Evolutionary conservation across 2,113 vertebrate genomes (phyloP).

Genomic region (Vulpes lagopus): DNA sequence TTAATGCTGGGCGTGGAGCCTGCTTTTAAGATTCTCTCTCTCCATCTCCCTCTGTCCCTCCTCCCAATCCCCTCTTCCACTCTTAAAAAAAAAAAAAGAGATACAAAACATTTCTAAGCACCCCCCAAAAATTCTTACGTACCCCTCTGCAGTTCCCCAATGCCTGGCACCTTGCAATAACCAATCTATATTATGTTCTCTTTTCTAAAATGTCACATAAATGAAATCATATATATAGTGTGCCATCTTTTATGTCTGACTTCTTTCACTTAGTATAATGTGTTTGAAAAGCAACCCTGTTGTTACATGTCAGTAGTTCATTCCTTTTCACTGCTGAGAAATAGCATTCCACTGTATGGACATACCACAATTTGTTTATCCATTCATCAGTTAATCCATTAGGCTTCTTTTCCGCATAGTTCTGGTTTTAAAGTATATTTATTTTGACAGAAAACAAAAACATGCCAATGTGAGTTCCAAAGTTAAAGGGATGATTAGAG

Average conservation of each 20-base stretch:
- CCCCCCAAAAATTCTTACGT: background rate
- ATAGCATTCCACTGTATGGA: background rate
- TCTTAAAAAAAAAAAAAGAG: too few relatives aligned
- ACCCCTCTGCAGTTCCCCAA: background rate
- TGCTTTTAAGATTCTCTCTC: background rate
- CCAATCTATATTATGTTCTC: background rate
- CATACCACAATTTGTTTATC: slow-evolving; percentile 8
- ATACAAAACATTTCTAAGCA: slow-evolving; percentile 37
- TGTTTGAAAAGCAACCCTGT: background rate
- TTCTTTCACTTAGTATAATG: slow-evolving; percentile 35
- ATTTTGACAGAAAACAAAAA: slow-evolving; percentile 67
- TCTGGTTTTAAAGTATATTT: slow-evolving; percentile 51
- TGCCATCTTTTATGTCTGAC: background rate
- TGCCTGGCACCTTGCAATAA: background rate
- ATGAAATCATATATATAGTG: background rate
- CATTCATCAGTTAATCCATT: background rate
- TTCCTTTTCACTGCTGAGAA: slow-evolving; percentile 9
- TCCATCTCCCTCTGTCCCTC: background rate
- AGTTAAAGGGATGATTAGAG: slow-evolving; percentile 34
- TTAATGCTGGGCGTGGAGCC: background rate
- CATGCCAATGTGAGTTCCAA: background rate
- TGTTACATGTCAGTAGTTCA: background rate
- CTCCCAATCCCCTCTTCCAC: background rate
- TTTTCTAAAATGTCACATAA: slow-evolving; percentile 50
- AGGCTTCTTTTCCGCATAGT: slow-evolving; percentile 53